A percentile compares a stretch with the other conserved stretches of the same genome.
Conservation (phyloP, 1,140 invertebrate species). For the Pachyrhynchus sulphureomaculatus region DNA sequence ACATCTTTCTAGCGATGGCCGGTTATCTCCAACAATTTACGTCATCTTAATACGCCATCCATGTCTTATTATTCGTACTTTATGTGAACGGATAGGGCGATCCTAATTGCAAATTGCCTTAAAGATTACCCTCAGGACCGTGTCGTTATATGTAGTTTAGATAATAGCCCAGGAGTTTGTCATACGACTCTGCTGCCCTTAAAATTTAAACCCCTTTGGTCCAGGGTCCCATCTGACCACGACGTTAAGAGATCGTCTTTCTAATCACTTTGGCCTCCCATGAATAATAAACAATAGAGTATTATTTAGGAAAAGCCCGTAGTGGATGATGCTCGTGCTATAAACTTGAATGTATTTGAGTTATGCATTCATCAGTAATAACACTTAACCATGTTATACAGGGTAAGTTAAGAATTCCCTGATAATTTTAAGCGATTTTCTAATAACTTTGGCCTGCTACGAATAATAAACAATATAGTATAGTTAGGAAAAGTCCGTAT, state of each 20-base stretch:
- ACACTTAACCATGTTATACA: too few relatives aligned
- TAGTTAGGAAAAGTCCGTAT: too few relatives aligned
- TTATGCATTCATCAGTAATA: too few relatives aligned
- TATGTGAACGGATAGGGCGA: conserved; percentile 24
- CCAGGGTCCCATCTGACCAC: conserved; percentile 31
- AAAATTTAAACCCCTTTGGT: conserved; percentile 15
- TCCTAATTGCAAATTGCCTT: conserved; percentile 33
- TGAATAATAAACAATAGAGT: conserved; percentile 35
- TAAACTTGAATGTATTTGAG: not conserved
- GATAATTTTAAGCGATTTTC: too few relatives aligned
- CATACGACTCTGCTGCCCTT: conserved; percentile 20
- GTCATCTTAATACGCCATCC: not conserved
- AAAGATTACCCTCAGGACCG: conserved; percentile 35
- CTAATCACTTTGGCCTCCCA: conserved; percentile 28
- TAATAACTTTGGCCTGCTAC: too few relatives aligned
- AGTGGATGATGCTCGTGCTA: not conserved
- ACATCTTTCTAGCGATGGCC: not conserved
- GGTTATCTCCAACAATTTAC: not conserved
- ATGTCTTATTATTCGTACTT: conserved; percentile 15
- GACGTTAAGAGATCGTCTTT: conserved; percentile 38
- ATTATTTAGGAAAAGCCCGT: not conserved
- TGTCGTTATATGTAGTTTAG: conserved; percentile 32
- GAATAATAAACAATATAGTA: too few relatives aligned
- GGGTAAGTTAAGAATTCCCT: too few relatives aligned
- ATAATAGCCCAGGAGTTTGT: conserved; percentile 35